Percentiles rank a stretch among this genome's conserved stretches.
Evolutionary conservation across 1,140 invertebrate genomes (phyloP).

Genomic region (Drosophila elegans): DNA sequence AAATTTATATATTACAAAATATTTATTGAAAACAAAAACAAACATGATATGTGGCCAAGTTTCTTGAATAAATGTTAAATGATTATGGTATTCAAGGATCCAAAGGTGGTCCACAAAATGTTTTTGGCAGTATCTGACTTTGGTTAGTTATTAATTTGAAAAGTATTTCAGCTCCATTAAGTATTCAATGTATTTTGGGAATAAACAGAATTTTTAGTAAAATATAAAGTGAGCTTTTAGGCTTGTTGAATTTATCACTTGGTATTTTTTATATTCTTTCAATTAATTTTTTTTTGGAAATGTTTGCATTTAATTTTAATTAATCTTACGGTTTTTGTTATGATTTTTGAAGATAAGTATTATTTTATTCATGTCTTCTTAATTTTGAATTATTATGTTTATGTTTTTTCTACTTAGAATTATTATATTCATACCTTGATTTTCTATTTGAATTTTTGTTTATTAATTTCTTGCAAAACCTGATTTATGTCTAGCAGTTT

Average conservation of each 20-base stretch:
- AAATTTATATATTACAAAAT: conserved; percentile 38
- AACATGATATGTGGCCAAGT: conserved; percentile 43
- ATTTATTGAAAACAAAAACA: conserved; percentile 51
- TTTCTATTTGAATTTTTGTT: too few relatives aligned
- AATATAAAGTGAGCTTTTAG: conserved; percentile 47
- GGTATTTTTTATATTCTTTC: not conserved
- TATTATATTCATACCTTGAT: too few relatives aligned
- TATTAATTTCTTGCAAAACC: too few relatives aligned
- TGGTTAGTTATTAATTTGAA: not conserved
- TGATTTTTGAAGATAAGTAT: too few relatives aligned
- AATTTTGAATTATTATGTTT: not conserved
- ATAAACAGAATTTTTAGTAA: fast-evolving
- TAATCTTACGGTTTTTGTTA: not conserved
- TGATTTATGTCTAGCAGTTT: too few relatives aligned
- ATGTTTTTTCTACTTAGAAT: too few relatives aligned
- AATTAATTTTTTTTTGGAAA: not conserved
- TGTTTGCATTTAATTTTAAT: not conserved
- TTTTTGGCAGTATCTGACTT: conserved; percentile 1
- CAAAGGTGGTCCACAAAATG: conserved; percentile 20
- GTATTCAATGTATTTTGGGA: conserved; percentile 16
- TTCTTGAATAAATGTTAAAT: conserved; percentile 65
- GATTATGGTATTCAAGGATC: conserved; percentile 45
- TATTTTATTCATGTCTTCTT: too few relatives aligned
- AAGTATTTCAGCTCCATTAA: conserved; percentile 18
- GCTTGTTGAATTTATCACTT: not conserved